Percentiles rank a stretch among this genome's conserved stretches.
These are phyloP conservation scores for Synaphobranchus kaupii DNA, from an alignment of 2,797 vertebrate genomes.

Conservation along the genomic window DNA sequence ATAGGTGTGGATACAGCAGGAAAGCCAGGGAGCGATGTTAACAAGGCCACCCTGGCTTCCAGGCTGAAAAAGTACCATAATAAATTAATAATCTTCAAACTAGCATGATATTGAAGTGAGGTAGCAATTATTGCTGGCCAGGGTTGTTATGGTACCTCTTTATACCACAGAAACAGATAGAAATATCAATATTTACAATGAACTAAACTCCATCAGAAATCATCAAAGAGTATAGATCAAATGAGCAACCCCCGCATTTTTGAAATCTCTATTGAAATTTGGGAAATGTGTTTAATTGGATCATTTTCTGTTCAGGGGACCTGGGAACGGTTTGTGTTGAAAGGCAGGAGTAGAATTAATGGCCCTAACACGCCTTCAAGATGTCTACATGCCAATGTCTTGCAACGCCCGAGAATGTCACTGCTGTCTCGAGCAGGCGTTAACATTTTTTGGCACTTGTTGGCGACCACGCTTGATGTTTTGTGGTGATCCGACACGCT, in stretches of 20 bases:
- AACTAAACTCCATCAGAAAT: neutral
- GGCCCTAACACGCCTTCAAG: neutral
- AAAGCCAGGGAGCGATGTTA: neutral
- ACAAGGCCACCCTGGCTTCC: neutral
- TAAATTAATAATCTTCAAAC: neutral
- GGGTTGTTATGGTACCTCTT: neutral
- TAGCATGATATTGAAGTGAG: neutral
- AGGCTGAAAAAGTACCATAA: neutral
- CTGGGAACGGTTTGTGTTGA: neutral
- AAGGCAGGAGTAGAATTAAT: neutral
- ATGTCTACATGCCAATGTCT: neutral
- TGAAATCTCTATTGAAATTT: neutral
- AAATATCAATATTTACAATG: neutral
- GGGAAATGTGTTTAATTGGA: neutral
- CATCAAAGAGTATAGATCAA: neutral
- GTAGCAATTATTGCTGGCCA: neutral
- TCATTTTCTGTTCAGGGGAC: neutral
- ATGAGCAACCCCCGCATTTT: neutral
- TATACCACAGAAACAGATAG: neutral
- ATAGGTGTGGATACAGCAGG: neutral
- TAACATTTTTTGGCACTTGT: neutral
- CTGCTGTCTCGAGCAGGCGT: neutral
- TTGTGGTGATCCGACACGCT: neutral
- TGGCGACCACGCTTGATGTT: neutral
- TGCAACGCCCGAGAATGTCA: neutral